Conservation (phyloP, 2,113 vertebrate species). For the Prionailurus viverrinus region DNA sequence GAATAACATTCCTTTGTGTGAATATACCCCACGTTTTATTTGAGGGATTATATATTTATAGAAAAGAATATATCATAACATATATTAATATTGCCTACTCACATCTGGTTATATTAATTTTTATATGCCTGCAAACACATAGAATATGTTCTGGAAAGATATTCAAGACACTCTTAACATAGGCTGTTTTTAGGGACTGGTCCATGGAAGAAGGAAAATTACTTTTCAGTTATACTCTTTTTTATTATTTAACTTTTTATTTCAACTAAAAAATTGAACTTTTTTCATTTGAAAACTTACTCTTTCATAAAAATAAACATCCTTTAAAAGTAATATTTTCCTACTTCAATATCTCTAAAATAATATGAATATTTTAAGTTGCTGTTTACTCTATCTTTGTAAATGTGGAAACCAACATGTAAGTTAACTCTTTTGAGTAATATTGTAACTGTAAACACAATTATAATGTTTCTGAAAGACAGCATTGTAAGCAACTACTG, state of each 20-base stretch:
- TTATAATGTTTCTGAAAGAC: constrained; percentile 30
- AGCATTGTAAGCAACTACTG: background rate
- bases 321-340: constrained; percentile 38
- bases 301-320: constrained; percentile 8
- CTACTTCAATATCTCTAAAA: background rate
- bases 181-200: background rate
- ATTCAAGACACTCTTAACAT: background rate
- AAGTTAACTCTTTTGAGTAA: constrained; percentile 50
- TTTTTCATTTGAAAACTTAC: constrained; percentile 21
- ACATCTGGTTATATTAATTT: constrained; percentile 54
- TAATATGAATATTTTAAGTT: constrained; percentile 1
- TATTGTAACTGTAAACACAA: constrained; percentile 25
- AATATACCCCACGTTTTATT: background rate
- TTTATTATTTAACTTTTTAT: constrained; percentile 28
- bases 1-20: constrained; percentile 18
- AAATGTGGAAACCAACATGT: constrained; percentile 30
- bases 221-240: constrained; percentile 22
- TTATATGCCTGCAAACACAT: background rate
- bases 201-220: background rate
- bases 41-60: constrained; percentile 1
- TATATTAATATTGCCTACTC: background rate
- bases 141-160: constrained; percentile 3
- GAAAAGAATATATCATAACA: background rate
- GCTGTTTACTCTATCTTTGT: constrained; percentile 46
- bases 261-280: background rate